Percentiles rank a stretch among this genome's conserved stretches.
Conservation (phyloP, 2,797 vertebrate genomes). For the Halcyon chelicuti region DNA sequence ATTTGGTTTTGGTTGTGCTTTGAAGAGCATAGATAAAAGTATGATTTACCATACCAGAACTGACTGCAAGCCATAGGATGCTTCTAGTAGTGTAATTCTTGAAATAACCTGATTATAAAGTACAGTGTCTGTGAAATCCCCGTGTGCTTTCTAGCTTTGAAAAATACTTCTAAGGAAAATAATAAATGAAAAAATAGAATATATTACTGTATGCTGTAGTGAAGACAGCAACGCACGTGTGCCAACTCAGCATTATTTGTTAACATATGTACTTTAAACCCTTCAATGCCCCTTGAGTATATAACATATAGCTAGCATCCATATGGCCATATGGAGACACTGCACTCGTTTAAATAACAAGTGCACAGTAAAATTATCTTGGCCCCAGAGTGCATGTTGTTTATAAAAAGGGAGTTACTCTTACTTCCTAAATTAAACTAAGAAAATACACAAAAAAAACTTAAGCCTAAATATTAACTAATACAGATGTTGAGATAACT, state of each 20-base stretch:
- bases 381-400: conserved; percentile 29
- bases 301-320: conserved; percentile 22
- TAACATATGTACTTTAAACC: conserved; percentile 62
- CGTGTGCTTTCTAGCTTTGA: not conserved
- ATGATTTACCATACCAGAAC: not conserved
- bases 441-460: not conserved
- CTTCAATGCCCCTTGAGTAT: conserved; percentile 45
- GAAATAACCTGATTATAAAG: not conserved
- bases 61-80: not conserved
- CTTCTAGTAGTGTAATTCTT: not conserved
- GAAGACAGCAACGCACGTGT: not conserved
- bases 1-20: not conserved
- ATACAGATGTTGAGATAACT: not conserved
- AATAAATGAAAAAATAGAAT: not conserved
- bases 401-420: conserved; percentile 6
- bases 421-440: conserved; percentile 1
- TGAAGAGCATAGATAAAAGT: not conserved
- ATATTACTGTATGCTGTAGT: not conserved
- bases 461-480: not conserved
- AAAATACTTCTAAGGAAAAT: not conserved
- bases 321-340: conserved; percentile 54
- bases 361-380: conserved; percentile 50
- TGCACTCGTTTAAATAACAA: conserved; percentile 59
- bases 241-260: conserved; percentile 35
- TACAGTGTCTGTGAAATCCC: not conserved